phyloP scores from a whole-genome alignment of 1,140 invertebrate genomes.

The Heliothis subflexa region DNA sequence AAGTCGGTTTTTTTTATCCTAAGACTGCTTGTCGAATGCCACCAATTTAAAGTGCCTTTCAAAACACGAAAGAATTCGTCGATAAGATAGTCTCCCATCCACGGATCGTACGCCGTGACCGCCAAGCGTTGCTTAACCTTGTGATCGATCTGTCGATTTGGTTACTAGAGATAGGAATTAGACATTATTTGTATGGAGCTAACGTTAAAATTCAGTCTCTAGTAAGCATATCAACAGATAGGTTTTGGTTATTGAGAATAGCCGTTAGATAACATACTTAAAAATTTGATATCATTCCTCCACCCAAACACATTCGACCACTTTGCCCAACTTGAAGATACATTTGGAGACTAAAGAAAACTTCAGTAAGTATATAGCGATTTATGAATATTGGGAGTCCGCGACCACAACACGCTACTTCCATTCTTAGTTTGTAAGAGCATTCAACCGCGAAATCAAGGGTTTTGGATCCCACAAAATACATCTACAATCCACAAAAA shows the following conservation, averaged over 20 bases:
- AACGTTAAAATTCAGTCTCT: too few species aligned
- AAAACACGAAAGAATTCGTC: too few species aligned
- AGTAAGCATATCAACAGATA: too few species aligned
- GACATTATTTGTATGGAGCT: too few species aligned
- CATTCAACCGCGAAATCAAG: constrained; percentile 40
- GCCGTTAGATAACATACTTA: not conserved
- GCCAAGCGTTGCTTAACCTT: not conserved
- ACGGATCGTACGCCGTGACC: too few species aligned
- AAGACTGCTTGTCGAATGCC: too few species aligned
- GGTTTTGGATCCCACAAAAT: constrained; percentile 12
- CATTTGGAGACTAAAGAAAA: constrained; percentile 25
- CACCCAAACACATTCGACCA: not conserved
- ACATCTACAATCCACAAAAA: not conserved
- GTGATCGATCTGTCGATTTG: too few species aligned
- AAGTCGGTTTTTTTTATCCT: too few species aligned
- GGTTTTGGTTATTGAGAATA: too few species aligned
- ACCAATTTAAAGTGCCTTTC: too few species aligned
- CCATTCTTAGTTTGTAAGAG: constrained; percentile 38
- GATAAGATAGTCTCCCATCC: too few species aligned
- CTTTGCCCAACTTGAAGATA: not conserved
- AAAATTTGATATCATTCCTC: not conserved
- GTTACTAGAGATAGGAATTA: too few species aligned
- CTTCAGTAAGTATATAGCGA: constrained; percentile 21
- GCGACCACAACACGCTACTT: constrained; percentile 21
- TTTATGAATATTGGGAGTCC: constrained; percentile 43